Evolutionary conservation across 2,888 invertebrate species (phyloP).

Genomic region (Stenodera caucasica): DNA sequence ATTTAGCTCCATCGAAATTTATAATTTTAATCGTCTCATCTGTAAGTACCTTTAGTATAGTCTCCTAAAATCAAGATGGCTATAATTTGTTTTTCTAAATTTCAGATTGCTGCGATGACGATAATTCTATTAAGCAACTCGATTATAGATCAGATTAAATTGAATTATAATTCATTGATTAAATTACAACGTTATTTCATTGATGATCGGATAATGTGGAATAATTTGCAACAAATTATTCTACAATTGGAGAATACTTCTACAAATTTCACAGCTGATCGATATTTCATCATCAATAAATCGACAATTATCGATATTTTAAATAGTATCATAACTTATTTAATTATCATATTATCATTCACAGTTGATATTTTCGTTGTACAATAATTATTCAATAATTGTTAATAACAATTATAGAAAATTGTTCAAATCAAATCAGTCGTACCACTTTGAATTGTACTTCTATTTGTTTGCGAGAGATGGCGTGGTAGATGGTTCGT

Average conservation of each 20-base stretch:
- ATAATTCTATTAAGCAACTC: background rate
- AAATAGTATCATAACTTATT: background rate
- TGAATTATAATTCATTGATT: background rate
- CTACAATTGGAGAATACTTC: background rate
- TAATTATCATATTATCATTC: slow-evolving; percentile 1
- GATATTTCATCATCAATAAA: slow-evolving; percentile 5
- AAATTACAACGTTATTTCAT: background rate
- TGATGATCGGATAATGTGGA: background rate
- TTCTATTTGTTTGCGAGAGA: no score
- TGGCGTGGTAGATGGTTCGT: no score
- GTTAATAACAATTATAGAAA: no score
- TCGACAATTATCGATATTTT: background rate
- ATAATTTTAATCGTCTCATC: background rate
- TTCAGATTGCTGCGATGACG: background rate
- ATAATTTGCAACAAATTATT: background rate
- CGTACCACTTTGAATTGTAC: no score
- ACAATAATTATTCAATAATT: no score
- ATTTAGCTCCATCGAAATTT: background rate
- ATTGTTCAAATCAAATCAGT: no score
- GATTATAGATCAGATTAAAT: background rate
- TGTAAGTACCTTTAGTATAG: background rate
- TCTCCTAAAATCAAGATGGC: background rate
- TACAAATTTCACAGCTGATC: background rate
- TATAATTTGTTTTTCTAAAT: background rate
- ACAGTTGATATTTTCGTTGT: no score